These are phyloP conservation scores for Tiaroga cobitis DNA, from an alignment of 2,797 vertebrate species.

Conservation along the genomic window DNA sequence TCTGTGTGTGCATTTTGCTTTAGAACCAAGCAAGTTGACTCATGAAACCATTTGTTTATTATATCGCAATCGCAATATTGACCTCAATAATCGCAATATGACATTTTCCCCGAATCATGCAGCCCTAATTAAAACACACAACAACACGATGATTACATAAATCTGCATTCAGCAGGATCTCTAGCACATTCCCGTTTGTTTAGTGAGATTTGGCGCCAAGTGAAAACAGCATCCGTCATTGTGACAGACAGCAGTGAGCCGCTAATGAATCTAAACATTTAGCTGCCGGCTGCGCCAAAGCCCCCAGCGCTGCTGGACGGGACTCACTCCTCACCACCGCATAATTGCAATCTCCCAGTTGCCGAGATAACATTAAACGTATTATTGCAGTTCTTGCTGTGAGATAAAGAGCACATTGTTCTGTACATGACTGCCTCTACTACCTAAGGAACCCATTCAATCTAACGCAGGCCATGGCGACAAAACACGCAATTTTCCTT, in stretches of 20 bases:
- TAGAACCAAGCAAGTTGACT: too few relatives aligned
- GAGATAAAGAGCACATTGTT: constrained; percentile 40
- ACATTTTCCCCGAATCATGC: too few relatives aligned
- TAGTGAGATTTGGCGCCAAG: constrained; percentile 36
- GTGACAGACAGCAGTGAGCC: constrained; percentile 55
- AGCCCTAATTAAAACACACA: constrained; percentile 28
- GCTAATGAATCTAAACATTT: constrained; percentile 57
- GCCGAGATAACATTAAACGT: constrained; percentile 41
- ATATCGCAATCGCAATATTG: too few relatives aligned
- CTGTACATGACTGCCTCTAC: constrained; percentile 12
- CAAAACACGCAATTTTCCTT: constrained; percentile 49
- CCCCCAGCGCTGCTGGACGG: background rate
- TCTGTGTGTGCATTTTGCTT: too few relatives aligned
- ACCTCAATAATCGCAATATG: too few relatives aligned
- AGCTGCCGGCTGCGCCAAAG: constrained; percentile 11
- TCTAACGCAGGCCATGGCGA: background rate
- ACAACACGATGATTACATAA: constrained; percentile 42
- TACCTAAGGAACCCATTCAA: constrained; percentile 5
- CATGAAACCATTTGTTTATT: too few relatives aligned
- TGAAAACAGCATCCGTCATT: constrained; percentile 45
- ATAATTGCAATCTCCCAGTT: constrained; percentile 45
- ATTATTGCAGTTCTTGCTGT: constrained; percentile 24
- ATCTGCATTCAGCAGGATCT: constrained; percentile 19
- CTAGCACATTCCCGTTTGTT: constrained; percentile 22
- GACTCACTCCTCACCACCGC: background rate